Evolutionary conservation across 1,140 invertebrate genomes (phyloP).

Genomic region (Drosophila dunni): DNA sequence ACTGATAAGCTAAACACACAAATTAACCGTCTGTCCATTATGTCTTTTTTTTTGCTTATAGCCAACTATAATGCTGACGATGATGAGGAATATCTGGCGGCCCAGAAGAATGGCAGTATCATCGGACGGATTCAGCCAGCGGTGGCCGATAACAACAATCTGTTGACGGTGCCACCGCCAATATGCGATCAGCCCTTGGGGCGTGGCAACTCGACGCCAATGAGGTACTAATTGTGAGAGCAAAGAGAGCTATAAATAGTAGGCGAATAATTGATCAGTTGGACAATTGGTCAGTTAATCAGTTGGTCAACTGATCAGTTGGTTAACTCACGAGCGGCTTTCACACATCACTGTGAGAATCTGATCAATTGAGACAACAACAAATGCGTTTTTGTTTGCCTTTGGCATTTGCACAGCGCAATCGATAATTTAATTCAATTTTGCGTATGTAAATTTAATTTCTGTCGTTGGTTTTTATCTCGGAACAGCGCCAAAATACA

Average conservation of each 20-base stretch:
- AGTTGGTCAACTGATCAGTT: not conserved
- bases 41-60: slow-evolving; percentile 17
- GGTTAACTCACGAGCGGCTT: not conserved
- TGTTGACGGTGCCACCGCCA: slow-evolving; percentile 70
- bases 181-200: slow-evolving; percentile 78
- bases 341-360: slow-evolving; percentile 17
- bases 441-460: not conserved
- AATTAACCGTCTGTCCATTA: not conserved
- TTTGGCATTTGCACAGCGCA: slow-evolving; percentile 32
- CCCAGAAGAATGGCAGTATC: slow-evolving; percentile 72
- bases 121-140: slow-evolving; percentile 72
- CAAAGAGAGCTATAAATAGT: slow-evolving; percentile 23
- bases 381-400: slow-evolving; percentile 16
- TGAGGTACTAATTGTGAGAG: slow-evolving; percentile 69
- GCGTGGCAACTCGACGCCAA: slow-evolving; percentile 63
- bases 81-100: slow-evolving; percentile 73
- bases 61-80: slow-evolving; percentile 84
- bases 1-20: not conserved
- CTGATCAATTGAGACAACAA: slow-evolving; percentile 46
- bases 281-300: slow-evolving; percentile 19
- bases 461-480: slow-evolving; percentile 23
- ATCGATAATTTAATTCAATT: slow-evolving; percentile 8
- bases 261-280: slow-evolving; percentile 10
- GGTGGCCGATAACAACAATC: slow-evolving; percentile 77
- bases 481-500: slow-evolving; percentile 76